Conservation (phyloP, 2,888 invertebrate species). For the Tipula helvola region DNA sequence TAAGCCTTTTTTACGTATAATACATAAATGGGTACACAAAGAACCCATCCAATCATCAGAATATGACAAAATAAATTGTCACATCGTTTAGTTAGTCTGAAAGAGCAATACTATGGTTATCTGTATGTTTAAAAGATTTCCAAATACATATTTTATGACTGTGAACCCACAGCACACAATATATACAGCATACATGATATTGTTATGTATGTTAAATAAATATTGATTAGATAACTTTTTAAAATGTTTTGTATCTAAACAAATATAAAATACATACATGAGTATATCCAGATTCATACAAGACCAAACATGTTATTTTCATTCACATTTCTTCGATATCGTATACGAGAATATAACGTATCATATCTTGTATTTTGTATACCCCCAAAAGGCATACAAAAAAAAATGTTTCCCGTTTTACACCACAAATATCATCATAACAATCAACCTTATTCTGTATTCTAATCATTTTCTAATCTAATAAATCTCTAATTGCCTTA, state of each 20-base stretch:
- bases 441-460: background rate
- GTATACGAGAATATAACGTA: background rate
- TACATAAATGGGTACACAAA: background rate
- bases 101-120: background rate
- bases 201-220: background rate
- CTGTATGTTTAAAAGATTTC: background rate
- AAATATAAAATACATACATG: background rate
- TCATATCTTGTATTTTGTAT: background rate
- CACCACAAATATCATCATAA: background rate
- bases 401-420: background rate
- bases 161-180: background rate
- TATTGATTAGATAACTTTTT: background rate
- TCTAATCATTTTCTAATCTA: background rate
- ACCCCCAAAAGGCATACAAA: background rate
- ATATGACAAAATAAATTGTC: background rate
- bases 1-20: background rate
- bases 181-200: background rate
- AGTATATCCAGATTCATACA: background rate
- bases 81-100: background rate
- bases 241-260: background rate
- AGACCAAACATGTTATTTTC: background rate
- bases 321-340: background rate
- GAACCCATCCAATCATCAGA: too few relatives aligned
- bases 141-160: background rate
- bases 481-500: background rate